Evolutionary conservation across 1,140 invertebrate genomes (phyloP).

Genomic region (Leguminivora glycinivorella): DNA sequence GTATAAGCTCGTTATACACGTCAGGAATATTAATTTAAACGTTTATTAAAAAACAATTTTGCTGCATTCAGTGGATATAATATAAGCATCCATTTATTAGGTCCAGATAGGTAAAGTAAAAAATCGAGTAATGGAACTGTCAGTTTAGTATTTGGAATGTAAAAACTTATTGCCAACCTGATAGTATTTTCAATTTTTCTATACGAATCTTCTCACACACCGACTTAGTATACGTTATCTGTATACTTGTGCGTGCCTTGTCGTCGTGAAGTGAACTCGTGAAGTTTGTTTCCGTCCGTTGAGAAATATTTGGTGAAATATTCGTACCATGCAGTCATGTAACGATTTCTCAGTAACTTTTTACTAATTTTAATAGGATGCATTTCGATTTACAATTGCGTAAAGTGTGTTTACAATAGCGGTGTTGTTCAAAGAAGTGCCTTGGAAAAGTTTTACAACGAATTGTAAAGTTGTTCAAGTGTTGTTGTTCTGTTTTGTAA

Average conservation of each 20-base stretch:
- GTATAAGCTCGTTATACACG: too few species aligned
- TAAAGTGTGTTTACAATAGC: slow-evolving; percentile 14
- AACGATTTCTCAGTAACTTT: not conserved
- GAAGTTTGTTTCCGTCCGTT: slow-evolving; percentile 28
- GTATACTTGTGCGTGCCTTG: slow-evolving; percentile 23
- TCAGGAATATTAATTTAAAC: too few species aligned
- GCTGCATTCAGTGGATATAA: too few species aligned
- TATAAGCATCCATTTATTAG: too few species aligned
- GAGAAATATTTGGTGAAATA: slow-evolving; percentile 26
- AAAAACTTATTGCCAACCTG: not conserved
- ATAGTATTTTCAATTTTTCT: not conserved
- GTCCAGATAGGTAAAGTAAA: too few species aligned
- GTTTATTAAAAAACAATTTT: too few species aligned
- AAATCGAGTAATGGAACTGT: too few species aligned
- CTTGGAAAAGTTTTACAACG: slow-evolving; percentile 26
- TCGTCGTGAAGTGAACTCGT: slow-evolving; percentile 24
- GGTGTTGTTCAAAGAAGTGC: slow-evolving; percentile 17
- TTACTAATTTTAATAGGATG: slow-evolving; percentile 11
- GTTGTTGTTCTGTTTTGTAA: slow-evolving; percentile 21
- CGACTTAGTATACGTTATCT: not conserved
- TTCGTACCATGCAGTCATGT: slow-evolving; percentile 19
- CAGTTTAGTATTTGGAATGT: too few species aligned
- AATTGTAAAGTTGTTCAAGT: slow-evolving; percentile 24
- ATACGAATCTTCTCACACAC: not conserved
- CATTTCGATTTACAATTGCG: slow-evolving; percentile 26